A percentile compares a stretch with the other conserved stretches of the same genome.
phyloP scores from a whole-genome alignment of 92 coral and sea anemone species.

The Bergia sp. region DNA sequence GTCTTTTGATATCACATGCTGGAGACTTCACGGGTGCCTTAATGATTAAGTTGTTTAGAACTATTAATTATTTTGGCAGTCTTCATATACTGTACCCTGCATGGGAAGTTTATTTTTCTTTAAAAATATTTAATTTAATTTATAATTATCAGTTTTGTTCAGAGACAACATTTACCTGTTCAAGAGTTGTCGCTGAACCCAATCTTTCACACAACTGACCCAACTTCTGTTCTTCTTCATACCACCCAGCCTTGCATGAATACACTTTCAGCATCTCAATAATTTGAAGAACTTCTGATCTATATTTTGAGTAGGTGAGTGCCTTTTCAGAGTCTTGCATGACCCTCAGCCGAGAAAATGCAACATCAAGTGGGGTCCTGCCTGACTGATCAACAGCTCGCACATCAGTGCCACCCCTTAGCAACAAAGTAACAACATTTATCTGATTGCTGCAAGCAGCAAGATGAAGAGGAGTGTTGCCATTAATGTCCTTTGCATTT shows the following conservation, averaged over 20 bases:
- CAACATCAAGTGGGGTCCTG: conserved; percentile 91
- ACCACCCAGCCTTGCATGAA: conserved; percentile 69
- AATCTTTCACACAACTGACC: conserved; percentile 71
- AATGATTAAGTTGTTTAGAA: too few species aligned
- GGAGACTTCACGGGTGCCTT: too few species aligned
- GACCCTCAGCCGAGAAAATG: conserved; percentile 79
- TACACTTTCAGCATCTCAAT: conserved; percentile 85
- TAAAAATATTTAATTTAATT: too few species aligned
- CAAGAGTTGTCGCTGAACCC: conserved; percentile 73
- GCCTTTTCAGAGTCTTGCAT: conserved; percentile 69
- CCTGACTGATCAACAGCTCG: conserved; percentile 90
- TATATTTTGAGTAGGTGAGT: conserved; percentile 64
- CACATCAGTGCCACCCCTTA: conserved; percentile 84
- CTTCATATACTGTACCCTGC: too few species aligned
- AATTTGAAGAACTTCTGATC: conserved; percentile 78
- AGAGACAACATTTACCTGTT: conserved; percentile 65
- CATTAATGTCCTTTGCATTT: conserved; percentile 93
- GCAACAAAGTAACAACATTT: conserved; percentile 82
- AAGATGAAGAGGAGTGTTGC: conserved; percentile 95
- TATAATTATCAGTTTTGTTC: too few species aligned
- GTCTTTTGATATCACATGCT: too few species aligned
- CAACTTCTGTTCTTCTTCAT: conserved; percentile 70
- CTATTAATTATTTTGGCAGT: too few species aligned
- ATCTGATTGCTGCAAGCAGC: conserved; percentile 96
- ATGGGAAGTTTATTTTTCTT: too few species aligned